Percentiles rank a stretch among this genome's conserved stretches.
Evolutionary conservation across 2,888 invertebrate species (phyloP).

Genomic region (Belgica antarctica): DNA sequence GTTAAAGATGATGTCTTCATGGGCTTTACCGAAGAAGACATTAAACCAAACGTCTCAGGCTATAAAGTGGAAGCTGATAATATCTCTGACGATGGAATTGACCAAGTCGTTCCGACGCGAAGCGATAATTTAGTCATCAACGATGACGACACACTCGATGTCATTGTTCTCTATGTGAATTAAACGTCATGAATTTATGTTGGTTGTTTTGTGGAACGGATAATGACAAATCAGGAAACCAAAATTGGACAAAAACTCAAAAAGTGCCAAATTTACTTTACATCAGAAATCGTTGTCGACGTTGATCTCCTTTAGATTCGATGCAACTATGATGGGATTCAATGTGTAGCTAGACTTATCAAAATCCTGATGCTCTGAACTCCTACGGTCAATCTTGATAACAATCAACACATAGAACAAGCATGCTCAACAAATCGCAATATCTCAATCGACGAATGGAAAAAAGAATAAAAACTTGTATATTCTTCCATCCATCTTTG

Average conservation of each 20-base stretch:
- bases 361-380: background rate
- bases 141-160: slow-evolving; percentile 33
- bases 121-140: background rate
- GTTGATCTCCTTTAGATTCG: background rate
- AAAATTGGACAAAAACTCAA: slow-evolving; percentile 11
- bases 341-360: slow-evolving; percentile 9
- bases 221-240: slow-evolving; percentile 15
- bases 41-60: background rate
- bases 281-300: background rate
- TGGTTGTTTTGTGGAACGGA: background rate
- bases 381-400: background rate
- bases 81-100: slow-evolving; percentile 36
- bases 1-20: slow-evolving; percentile 41
- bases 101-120: slow-evolving; percentile 40
- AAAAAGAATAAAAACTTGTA: too few species aligned
- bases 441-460: slow-evolving; percentile 37
- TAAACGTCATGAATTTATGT: slow-evolving; percentile 12
- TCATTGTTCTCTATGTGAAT: slow-evolving; percentile 23
- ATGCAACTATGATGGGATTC: background rate
- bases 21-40: slow-evolving; percentile 33
- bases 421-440: slow-evolving; percentile 36
- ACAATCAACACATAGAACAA: slow-evolving; percentile 15
- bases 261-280: slow-evolving; percentile 23
- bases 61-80: slow-evolving; percentile 29
- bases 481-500: too few species aligned